Evolutionary conservation across 1,140 invertebrate species (phyloP).

Genomic region (Dryas iulia): DNA sequence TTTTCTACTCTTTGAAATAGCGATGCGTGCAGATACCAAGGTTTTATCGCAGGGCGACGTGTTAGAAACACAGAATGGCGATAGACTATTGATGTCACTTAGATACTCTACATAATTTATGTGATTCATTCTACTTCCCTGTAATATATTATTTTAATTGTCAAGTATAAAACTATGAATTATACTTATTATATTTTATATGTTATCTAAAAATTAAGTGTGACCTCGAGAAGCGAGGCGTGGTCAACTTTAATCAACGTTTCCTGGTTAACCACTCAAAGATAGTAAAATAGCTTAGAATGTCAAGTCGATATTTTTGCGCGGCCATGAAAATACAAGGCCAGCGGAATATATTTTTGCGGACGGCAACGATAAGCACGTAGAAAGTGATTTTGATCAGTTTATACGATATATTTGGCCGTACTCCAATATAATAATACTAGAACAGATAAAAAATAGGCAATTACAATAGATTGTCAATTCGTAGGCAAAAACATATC

Average conservation of each 20-base stretch:
- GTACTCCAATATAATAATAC: slow-evolving; percentile 40
- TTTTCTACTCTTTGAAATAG: neutral
- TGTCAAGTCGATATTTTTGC: slow-evolving; percentile 79
- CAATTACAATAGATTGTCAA: neutral
- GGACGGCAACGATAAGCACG: slow-evolving; percentile 55
- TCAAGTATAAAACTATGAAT: no score
- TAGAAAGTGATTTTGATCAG: slow-evolving; percentile 74
- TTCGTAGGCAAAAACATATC: neutral
- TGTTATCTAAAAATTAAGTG: slow-evolving; percentile 40
- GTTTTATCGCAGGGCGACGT: neutral
- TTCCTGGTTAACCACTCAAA: slow-evolving; percentile 74
- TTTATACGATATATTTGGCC: slow-evolving; percentile 55
- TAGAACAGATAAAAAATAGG: slow-evolving; percentile 11
- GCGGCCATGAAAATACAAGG: slow-evolving; percentile 72
- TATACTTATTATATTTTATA: neutral
- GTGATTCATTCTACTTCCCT: neutral
- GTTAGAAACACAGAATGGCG: neutral
- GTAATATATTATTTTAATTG: no score
- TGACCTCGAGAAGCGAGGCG: slow-evolving; percentile 59
- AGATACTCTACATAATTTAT: neutral
- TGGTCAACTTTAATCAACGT: slow-evolving; percentile 61
- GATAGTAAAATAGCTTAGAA: slow-evolving; percentile 74
- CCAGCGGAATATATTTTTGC: slow-evolving; percentile 61
- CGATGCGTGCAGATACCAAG: neutral
- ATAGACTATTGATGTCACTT: neutral